Base-by-base conservation (phyloP, 2,888 invertebrate genomes). In the Phaedon cochleariae region DNA sequence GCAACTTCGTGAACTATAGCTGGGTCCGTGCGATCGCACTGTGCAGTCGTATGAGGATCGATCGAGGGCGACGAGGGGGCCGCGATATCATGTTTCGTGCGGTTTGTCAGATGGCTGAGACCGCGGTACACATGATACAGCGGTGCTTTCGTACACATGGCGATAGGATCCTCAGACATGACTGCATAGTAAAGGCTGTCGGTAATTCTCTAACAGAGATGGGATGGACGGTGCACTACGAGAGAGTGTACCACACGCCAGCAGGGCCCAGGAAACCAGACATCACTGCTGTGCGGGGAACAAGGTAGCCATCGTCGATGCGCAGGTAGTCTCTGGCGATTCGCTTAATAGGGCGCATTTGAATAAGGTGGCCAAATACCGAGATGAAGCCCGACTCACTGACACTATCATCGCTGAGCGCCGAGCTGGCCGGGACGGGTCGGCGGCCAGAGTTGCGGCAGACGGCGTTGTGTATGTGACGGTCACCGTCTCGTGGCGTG, bases 141-240 rank as follows among this genome's bases (percentile, higher is more conserved):
- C 31, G 31, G 9, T 49, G 49, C 49, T 49, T 49, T 10, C 49
- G 21, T 4, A 49, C 49, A 6, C 49, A 49, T 10, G 49, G 49
- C 10, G 49, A 21, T 10, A 49, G 49, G 49, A 21, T 49, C 21
- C 22, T 20, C 10, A 9, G 49, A n/a, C 20, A 49, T n/a, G 21
- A 49, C 21, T 49, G 49, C 22, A 49, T 49, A 21, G 49, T 20
- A 15, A 49, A 49, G 49, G 49, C 49, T 12, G 12, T 49, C 20
- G 49, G 21, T 4, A 21, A n/a, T 21, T 20, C 49, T 1, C 7
- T 9, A 10, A 10, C 21, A 4, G 21, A 5, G 49, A 21, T 5
- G 9, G 22, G 21, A 20, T 49, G 49, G 20, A 20, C 3, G 1
- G 22, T 34, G 4, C 6, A 5, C 2, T 34, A 34, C 9, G 31